Base-by-base conservation (phyloP, 2,797 vertebrate species). In the Ctenopoma multispine region DNA sequence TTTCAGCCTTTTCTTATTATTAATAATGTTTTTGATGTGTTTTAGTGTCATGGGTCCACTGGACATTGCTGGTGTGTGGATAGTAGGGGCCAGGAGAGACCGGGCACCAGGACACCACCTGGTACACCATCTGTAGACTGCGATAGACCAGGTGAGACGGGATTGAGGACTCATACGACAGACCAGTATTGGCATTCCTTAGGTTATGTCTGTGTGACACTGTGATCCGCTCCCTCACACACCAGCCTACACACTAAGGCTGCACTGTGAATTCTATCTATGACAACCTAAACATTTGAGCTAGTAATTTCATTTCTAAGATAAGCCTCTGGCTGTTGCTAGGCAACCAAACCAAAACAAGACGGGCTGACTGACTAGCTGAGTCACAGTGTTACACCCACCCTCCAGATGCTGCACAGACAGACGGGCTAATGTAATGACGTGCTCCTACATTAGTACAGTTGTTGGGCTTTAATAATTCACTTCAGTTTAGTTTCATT, bases 1-100 rank as follows among this genome's bases (percentile, higher is more conserved):
- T 34, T 10, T 34, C 10, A 36, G 2, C 3, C 18, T 53, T 5
- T 18, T 29, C 4, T 17, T 4, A 8, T 0, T 31, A 31, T 31
- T 31, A 31, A 31, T 31, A 7, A 7, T 31, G 17, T 29, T 34
- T 6, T 15, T 20, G 9, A 62, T 23, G 4, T 24, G 6, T 12
- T 24, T 36, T 91, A 97, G 90, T 97, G 96, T 59, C 95, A 96
- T 0, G 2, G 92, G 12, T 93, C 95, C 76, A 93, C 93, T 0
- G 96, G 96, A 60, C 73, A 96, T 76, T 97, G 96, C 80, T 97
- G 96, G 96, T 97, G 96, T 0, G 96, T 97, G 87, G 93, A 96
- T 5, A 79, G 7, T 0, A 68, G 70, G 0, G 96, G 96, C 10
- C 92, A 93, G 53, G 96, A 97, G 85, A 89, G 92, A 55, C 48